Evolutionary conservation across 2,888 invertebrate species (phyloP).

Genomic region (Dilophus febrilis): DNA sequence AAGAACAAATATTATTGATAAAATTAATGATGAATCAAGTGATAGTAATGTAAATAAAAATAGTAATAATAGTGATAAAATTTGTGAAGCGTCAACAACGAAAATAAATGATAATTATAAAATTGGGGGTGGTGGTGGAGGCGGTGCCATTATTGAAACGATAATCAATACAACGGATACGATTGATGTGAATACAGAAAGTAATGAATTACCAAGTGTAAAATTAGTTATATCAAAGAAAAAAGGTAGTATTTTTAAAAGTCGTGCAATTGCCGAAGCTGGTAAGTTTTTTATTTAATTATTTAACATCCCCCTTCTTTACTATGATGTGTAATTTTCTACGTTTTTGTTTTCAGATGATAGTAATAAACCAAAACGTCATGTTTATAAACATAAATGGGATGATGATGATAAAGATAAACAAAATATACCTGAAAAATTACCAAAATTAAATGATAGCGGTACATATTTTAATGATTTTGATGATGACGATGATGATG

Average conservation of each 20-base stretch:
- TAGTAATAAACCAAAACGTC: constrained; percentile 53
- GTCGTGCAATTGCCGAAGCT: constrained; percentile 42
- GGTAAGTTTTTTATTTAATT: too few species aligned
- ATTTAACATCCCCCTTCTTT: too few species aligned
- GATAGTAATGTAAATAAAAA: constrained; percentile 1
- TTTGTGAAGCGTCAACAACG: too few species aligned
- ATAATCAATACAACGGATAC: too few species aligned
- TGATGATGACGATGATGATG: not conserved
- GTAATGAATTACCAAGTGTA: constrained; percentile 42
- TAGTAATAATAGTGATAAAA: not conserved
- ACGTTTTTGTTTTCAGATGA: constrained; percentile 28
- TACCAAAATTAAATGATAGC: constrained; percentile 13
- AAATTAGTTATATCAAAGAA: constrained; percentile 62
- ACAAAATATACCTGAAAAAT: constrained; percentile 6
- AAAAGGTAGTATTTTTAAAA: constrained; percentile 81
- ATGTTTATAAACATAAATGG: constrained; percentile 81
- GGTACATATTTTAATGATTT: constrained; percentile 20
- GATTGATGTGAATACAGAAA: too few species aligned
- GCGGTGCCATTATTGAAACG: too few species aligned
- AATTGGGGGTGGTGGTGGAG: too few species aligned
- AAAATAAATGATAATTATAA: too few species aligned
- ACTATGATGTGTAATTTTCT: not conserved
- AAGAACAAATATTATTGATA: too few species aligned
- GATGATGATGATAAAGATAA: constrained; percentile 48
- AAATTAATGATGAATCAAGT: not conserved